Base-by-base conservation (phyloP, 2,113 vertebrate genomes). In the Saguinus imperator region DNA sequence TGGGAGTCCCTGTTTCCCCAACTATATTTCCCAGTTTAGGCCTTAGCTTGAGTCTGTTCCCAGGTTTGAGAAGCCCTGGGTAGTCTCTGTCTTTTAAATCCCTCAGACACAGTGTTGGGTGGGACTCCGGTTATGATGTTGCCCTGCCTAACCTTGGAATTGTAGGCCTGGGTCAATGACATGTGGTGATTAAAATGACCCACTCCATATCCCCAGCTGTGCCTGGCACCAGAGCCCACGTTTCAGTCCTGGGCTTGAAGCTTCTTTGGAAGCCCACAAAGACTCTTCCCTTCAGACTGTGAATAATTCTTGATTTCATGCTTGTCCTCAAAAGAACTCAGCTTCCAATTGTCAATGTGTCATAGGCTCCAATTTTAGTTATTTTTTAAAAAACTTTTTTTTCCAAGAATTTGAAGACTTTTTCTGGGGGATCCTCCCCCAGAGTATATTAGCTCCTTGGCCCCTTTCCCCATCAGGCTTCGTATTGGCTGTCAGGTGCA, bases 301-400 rank as follows among this genome's bases (percentile, higher is more conserved):
- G 73, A 92, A 77, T 85, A 91, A 89, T 72, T 70, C 18, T 73
- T 48, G 52, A 94, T 64, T 89, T 91, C 75, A 89, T 57, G 55
- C 68, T 57, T 94, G 75, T 95, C 83, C 87, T 89, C 83, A 80
- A 1, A 12, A 93, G 95, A 89, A 91, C 83, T 83, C 45, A n/a
- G 52, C 80, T 94, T 87, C 87, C 50, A 73, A 83, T 91, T 89
- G 35, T 92, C 18, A 8, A 66, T 81, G 82, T 94, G 87, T 75
- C 57, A 75, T 25, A 72, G 86, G 37, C 72, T 84, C 72, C 55
- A 58, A 57, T 91, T 95, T 57, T 55, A 52, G 35, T 48, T 81
- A 27, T 52, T 89, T 87, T 95, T 90, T 68, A 0, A 10, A 18
- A 23, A 3, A 25, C 58, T 23, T 82, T 50, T 80, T 80, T n/a